Base-by-base conservation (phyloP, 2,888 invertebrate species). In the Synanthedon andrenaeformis region DNA sequence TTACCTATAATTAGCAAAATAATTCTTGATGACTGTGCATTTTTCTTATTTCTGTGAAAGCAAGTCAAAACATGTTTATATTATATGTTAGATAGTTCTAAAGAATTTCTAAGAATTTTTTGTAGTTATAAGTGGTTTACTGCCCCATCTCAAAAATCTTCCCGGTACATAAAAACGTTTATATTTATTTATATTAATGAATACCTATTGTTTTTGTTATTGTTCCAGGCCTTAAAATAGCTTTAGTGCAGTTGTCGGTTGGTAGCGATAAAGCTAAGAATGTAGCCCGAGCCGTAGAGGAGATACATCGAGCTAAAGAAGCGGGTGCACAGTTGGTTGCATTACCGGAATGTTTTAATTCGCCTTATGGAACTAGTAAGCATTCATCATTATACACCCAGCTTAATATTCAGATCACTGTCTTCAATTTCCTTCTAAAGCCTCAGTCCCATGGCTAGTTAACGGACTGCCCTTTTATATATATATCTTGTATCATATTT, bases 281-380 rank as follows among this genome's bases (percentile, higher is more conserved):
- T 80, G 78, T 98, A 13, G 79, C 89, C 28, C 90, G 91, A 63
- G 96, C 96, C 0, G 80, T 92, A 0, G 85, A 88, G 49, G 89
- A 93, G 59, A 93, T 98, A 55, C 86, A 90, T 56, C 87, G 90
- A 57, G 96, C 96, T 0, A 92, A 92, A 58, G 76, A 89, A 11
- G 72, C 74, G 14, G 92, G 92, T 0, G 92, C 92, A 0, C 85
- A 90, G 49, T 63, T 93, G 8, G 89, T 93, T 6, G 90, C 90
- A 1, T 70, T 93, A 41, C 93, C 92, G 0, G 98, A 98, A 81
- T 97, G 96, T 74, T 98, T 98, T 70, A 98, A 98, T 75, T 94
- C 95, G 13, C 98, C 98, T 0, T 98, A 98, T 79, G 98, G 97
- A 54, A 93, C 93, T 52, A 89, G 92, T 92, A 79, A 80, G 68